Evolutionary conservation across 2,113 vertebrate genomes (phyloP), one percentile per base, ranked within the genome.

Genomic region (Thunnus maccoyii): DNA sequence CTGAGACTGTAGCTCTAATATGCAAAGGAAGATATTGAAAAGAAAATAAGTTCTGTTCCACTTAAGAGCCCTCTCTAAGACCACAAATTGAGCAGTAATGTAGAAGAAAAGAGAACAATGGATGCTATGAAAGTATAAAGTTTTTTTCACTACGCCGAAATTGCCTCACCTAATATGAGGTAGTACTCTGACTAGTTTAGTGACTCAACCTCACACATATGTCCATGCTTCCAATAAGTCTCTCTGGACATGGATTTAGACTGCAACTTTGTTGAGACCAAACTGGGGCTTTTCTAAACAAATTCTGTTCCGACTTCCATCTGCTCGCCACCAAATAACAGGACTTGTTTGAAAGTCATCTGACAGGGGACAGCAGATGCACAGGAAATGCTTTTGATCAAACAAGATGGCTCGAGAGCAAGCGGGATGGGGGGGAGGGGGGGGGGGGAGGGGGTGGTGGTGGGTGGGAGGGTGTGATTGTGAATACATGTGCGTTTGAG

Each of bases 361-460:
- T 89, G 89, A 90, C 54, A 82, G 60, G 91, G 86, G 82, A 89
- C 92, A 70, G 91, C 93, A 94, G 93, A 94, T 93, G 92, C 90
- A 89, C 91, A 93, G 92, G 93, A 94, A 94, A 94, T 93, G 88
- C 93, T 93, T 93, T 90, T 86, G 89, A 93, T 94, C 88, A 91
- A 91, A 92, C 87, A 84, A 74, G 76, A 92, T 78, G 83, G 86
- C 78, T 81, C 5, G 51, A 68, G 84, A 60, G 80, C 3, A 41
- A 71, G 70, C 68, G 62, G 68, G 71, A 80, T 17, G 54, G 75
- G 57, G 57, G 41, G 32, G 56, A 6, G 36, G 8, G 2, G 36
- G 5, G 36, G 36, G 36, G 9, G 36, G 36, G 9, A 2, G 36
- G 36, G 36, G 36, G 36, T 9, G 36, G 36, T 22, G 36, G 36